phyloP scores from a whole-genome alignment of 2,888 invertebrate genomes.

The Octodonta nipae region DNA sequence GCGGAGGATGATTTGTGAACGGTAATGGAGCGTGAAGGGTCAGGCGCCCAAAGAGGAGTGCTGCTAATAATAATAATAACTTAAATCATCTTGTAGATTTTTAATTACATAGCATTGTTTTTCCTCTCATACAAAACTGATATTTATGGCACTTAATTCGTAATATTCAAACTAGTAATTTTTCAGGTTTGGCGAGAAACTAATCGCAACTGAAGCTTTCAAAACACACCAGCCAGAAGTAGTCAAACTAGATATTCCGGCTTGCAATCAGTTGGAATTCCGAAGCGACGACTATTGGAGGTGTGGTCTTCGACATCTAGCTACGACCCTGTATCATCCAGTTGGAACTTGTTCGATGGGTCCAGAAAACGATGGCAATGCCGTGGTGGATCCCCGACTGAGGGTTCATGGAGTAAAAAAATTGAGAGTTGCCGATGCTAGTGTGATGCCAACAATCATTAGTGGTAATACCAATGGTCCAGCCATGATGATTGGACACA shows the following conservation, averaged over 20 bases:
- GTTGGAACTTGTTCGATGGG: constrained; percentile 44
- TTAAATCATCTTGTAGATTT: too few species aligned
- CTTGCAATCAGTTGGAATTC: constrained; percentile 35
- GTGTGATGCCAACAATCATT: constrained; percentile 63
- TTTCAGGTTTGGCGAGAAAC: constrained; percentile 26
- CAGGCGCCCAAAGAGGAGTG: too few species aligned
- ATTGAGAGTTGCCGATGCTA: constrained; percentile 64
- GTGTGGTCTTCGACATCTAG: constrained; percentile 32
- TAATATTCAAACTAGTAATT: too few species aligned
- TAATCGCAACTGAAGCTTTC: constrained; percentile 35
- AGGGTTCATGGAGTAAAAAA: constrained; percentile 51
- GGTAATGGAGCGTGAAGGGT: too few species aligned
- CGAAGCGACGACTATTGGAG: constrained; percentile 39
- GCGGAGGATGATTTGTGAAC: too few species aligned
- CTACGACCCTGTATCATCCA: constrained; percentile 24
- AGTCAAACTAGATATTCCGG: constrained; percentile 31
- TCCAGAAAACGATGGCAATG: constrained; percentile 39
- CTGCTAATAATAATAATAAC: too few species aligned
- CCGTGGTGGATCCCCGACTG: constrained; percentile 58
- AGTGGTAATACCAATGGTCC: constrained; percentile 46
- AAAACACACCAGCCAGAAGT: constrained; percentile 29
- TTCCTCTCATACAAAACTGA: too few species aligned
- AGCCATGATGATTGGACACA: constrained; percentile 36
- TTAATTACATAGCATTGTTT: too few species aligned
- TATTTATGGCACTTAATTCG: too few species aligned